Percentiles rank a stretch among this genome's conserved stretches.
These are phyloP conservation scores for Dallia pectoralis DNA, from an alignment of 2,797 vertebrate species.

Conservation along the genomic window DNA sequence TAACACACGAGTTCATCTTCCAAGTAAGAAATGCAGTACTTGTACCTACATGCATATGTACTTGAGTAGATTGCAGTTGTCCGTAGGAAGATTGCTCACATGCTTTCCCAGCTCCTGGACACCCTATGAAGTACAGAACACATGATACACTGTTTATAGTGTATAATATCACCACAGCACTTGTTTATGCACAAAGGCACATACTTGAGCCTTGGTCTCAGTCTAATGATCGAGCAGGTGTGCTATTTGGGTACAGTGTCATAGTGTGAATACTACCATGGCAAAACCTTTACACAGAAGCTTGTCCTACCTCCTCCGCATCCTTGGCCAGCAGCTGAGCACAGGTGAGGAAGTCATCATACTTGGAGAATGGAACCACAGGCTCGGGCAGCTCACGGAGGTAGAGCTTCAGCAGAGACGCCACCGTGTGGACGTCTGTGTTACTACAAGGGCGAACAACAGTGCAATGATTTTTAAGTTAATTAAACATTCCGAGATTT, in stretches of 20 bases:
- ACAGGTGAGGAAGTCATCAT: slow-evolving; percentile 93
- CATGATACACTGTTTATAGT: not conserved
- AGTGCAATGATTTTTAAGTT: not conserved
- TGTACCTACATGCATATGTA: slow-evolving; percentile 94
- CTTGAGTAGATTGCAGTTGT: slow-evolving; percentile 94
- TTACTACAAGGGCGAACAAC: slow-evolving; percentile 72
- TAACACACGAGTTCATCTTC: not conserved
- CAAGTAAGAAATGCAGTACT: not conserved
- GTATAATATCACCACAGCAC: not conserved
- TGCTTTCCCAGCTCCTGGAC: slow-evolving; percentile 88
- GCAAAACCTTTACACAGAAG: not conserved
- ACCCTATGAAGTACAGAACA: slow-evolving; percentile 72
- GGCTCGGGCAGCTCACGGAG: slow-evolving; percentile 94
- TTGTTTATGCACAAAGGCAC: not conserved
- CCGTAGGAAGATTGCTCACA: slow-evolving; percentile 87
- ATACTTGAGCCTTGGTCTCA: not conserved
- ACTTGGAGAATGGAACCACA: slow-evolving; percentile 92
- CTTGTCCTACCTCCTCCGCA: slow-evolving; percentile 83
- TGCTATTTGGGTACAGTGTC: not conserved
- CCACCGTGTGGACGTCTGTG: slow-evolving; percentile 95
- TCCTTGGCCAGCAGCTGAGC: slow-evolving; percentile 94
- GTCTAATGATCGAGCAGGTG: not conserved
- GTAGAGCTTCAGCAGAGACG: slow-evolving; percentile 93
- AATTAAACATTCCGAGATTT: too few species aligned
- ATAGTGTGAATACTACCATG: not conserved